phyloP scores from a whole-genome alignment of 2,888 invertebrate species.

The Eutolmus rufibarbis region DNA sequence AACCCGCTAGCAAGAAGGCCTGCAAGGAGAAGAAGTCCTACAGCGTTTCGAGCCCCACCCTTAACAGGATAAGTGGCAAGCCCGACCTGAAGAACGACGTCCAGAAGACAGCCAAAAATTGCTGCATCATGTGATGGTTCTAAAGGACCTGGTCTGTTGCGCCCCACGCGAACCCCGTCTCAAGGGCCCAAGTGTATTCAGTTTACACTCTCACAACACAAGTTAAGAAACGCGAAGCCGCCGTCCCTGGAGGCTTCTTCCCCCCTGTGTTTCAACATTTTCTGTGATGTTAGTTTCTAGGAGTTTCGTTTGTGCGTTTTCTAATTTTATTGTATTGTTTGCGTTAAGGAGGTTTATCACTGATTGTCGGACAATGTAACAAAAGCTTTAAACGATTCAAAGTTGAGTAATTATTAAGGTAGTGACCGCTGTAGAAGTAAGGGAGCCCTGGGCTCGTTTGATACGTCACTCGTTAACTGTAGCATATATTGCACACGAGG shows the following conservation, averaged over 20 bases:
- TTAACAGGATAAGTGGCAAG: slow-evolving; percentile 46
- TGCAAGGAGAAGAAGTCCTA: slow-evolving; percentile 48
- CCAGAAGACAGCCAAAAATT: slow-evolving; percentile 47
- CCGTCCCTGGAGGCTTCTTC: neutral
- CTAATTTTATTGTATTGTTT: slow-evolving; percentile 1
- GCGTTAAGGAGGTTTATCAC: slow-evolving; percentile 7
- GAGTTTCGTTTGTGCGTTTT: slow-evolving; percentile 32
- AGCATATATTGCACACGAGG: slow-evolving; percentile 19
- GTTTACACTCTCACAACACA: neutral
- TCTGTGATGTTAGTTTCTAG: slow-evolving; percentile 48
- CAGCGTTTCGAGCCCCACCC: slow-evolving; percentile 45
- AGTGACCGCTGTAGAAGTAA: neutral
- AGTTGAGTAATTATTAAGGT: slow-evolving; percentile 31
- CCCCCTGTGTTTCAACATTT: slow-evolving; percentile 43
- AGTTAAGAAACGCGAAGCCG: neutral
- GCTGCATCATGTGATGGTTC: slow-evolving; percentile 49
- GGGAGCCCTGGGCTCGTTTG: neutral
- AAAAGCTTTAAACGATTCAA: slow-evolving; percentile 37
- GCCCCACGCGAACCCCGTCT: neutral
- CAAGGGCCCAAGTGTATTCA: slow-evolving; percentile 19
- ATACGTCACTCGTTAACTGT: slow-evolving; percentile 24
- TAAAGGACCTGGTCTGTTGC: slow-evolving; percentile 21
- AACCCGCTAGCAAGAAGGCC: slow-evolving; percentile 43
- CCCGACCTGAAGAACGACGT: slow-evolving; percentile 47
- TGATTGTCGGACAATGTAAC: slow-evolving; percentile 22